A percentile compares a stretch with the other conserved stretches of the same genome.
These are phyloP conservation scores for Drosophila setosimentum DNA, from an alignment of 2,888 invertebrate genomes.

Conservation along the genomic window DNA sequence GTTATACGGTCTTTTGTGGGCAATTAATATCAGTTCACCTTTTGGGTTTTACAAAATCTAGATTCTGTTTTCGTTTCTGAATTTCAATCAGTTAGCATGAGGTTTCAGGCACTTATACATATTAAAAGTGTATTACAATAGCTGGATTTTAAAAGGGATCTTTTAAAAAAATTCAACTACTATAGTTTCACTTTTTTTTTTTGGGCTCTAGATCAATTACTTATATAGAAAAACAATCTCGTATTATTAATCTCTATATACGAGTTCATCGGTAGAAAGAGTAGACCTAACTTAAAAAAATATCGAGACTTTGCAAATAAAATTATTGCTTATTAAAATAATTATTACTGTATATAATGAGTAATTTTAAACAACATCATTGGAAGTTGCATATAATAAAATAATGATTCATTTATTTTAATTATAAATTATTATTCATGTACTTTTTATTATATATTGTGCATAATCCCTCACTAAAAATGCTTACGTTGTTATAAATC, in stretches of 20 bases:
- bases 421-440: neutral
- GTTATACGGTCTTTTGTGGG: neutral
- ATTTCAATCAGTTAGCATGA: too few relatives aligned
- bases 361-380: neutral
- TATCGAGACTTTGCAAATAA: neutral
- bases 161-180: accelerated
- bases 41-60: neutral
- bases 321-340: neutral
- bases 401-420: neutral
- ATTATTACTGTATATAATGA: neutral
- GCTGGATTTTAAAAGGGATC: neutral
- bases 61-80: neutral
- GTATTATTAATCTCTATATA: neutral
- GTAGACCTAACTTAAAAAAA: neutral
- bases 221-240: neutral
- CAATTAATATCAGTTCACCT: neutral
- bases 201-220: neutral
- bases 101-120: neutral
- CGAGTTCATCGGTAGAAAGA: neutral
- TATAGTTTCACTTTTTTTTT: neutral
- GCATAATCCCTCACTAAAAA: neutral
- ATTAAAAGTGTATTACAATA: neutral
- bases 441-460: neutral
- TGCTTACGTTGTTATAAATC: neutral
- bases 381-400: neutral